These are phyloP conservation scores for Alaudala cheleensis DNA, from an alignment of 2,113 vertebrate species.

Conservation along the genomic window DNA sequence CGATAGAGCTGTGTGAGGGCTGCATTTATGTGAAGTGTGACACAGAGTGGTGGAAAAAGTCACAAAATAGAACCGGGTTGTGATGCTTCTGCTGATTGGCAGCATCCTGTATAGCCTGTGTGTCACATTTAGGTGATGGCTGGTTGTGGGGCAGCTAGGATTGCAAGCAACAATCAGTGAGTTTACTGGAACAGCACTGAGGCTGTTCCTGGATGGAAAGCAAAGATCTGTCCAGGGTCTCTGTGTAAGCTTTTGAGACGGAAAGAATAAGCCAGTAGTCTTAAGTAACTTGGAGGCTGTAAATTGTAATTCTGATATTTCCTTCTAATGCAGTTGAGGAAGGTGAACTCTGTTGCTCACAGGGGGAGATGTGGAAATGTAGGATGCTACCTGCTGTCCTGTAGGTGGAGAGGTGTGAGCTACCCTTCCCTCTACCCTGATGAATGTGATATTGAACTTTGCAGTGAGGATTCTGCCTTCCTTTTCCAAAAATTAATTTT, in stretches of 20 bases:
- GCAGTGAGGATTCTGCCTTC: not conserved
- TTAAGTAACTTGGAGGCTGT: not conserved
- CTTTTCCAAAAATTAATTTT: not conserved
- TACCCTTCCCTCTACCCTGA: rapidly evolving
- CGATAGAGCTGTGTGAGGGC: rapidly evolving
- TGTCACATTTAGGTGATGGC: not conserved
- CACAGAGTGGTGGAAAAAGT: not conserved
- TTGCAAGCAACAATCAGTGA: not conserved
- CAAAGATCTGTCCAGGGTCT: not conserved
- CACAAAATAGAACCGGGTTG: not conserved
- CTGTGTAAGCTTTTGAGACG: not conserved
- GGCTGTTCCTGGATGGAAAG: not conserved
- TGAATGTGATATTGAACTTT: not conserved
- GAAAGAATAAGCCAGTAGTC: not conserved
- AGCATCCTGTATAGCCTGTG: not conserved
- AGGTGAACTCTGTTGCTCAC: rapidly evolving
- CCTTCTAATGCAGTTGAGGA: not conserved
- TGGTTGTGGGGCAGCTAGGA: not conserved
- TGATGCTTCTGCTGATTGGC: not conserved
- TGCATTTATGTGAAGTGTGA: not conserved
- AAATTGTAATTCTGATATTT: not conserved
- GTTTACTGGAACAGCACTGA: not conserved
- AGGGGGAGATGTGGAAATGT: too few species aligned
- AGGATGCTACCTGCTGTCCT: not conserved
- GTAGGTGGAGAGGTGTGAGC: not conserved